These are phyloP conservation scores for Drosophila macrospina DNA, from an alignment of 2,888 invertebrate species.

Conservation along the genomic window DNA sequence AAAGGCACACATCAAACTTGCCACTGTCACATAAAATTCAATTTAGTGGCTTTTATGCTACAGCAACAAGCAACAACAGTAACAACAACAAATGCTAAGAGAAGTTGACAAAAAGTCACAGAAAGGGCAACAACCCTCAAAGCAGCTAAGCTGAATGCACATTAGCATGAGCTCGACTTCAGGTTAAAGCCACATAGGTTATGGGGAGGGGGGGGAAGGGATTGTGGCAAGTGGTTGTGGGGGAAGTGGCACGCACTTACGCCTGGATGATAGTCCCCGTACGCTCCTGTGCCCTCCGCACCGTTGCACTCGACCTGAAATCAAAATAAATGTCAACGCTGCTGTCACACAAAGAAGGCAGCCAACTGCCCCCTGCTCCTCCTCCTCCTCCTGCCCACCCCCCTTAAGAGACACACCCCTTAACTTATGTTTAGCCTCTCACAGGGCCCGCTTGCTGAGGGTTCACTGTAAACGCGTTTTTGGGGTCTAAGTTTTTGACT, in stretches of 20 bases:
- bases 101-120: slow-evolving; percentile 39
- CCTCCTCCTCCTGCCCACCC: no score
- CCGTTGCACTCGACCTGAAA: slow-evolving; percentile 75
- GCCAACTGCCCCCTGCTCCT: background rate
- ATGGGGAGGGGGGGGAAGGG: no score
- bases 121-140: slow-evolving; percentile 64
- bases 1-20: slow-evolving; percentile 75
- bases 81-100: slow-evolving; percentile 26
- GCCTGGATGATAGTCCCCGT: slow-evolving; percentile 20
- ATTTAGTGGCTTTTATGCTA: slow-evolving; percentile 70
- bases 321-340: slow-evolving; percentile 79
- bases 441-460: slow-evolving; percentile 3
- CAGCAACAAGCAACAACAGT: slow-evolving; percentile 46
- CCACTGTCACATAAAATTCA: slow-evolving; percentile 77
- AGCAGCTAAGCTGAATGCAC: slow-evolving; percentile 71
- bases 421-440: background rate
- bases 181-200: slow-evolving; percentile 44
- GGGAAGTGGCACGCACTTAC: slow-evolving; percentile 49
- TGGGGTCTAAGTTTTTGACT: slow-evolving; percentile 79
- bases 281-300: slow-evolving; percentile 19
- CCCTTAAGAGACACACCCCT: no score
- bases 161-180: slow-evolving; percentile 67
- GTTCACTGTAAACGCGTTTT: slow-evolving; percentile 37
- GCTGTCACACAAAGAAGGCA: slow-evolving; percentile 68
- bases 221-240: slow-evolving; percentile 15